Percentiles rank a stretch among this genome's conserved stretches.
Conservation (phyloP, 2,888 invertebrate genomes). For the Nephrotoma flavescens region DNA sequence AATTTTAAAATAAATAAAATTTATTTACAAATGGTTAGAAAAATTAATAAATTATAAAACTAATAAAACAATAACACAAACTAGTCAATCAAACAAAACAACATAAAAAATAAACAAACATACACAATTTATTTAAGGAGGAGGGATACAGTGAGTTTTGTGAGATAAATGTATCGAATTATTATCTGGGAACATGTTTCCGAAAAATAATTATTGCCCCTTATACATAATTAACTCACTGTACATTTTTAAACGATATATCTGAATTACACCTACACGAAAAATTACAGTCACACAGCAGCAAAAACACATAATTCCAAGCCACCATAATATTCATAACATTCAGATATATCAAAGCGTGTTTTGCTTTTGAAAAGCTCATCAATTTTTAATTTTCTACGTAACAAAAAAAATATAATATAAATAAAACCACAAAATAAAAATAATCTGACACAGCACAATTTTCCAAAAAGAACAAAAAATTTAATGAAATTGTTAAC, state of each 20-base stretch:
- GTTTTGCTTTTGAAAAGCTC: neutral
- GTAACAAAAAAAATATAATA: neutral
- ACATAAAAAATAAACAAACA: neutral
- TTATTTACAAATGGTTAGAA: neutral
- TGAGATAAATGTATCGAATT: neutral
- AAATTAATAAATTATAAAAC: neutral
- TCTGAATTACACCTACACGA: neutral
- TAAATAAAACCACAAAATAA: neutral
- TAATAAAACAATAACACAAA: neutral
- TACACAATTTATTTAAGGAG: neutral
- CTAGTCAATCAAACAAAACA: neutral
- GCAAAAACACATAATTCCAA: neutral
- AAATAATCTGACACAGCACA: neutral
- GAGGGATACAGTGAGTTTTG: neutral
- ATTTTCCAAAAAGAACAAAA: neutral
- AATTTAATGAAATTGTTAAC: neutral
- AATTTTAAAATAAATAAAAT: neutral
- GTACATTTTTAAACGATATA: neutral
- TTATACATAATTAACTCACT: neutral
- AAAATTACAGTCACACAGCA: neutral
- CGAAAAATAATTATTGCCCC: neutral
- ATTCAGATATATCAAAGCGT: neutral
- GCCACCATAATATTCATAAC: neutral
- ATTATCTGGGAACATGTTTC: neutral
- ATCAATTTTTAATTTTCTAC: neutral